Conservation (phyloP, 2,888 invertebrate genomes). For the Noctua fimbriata region DNA sequence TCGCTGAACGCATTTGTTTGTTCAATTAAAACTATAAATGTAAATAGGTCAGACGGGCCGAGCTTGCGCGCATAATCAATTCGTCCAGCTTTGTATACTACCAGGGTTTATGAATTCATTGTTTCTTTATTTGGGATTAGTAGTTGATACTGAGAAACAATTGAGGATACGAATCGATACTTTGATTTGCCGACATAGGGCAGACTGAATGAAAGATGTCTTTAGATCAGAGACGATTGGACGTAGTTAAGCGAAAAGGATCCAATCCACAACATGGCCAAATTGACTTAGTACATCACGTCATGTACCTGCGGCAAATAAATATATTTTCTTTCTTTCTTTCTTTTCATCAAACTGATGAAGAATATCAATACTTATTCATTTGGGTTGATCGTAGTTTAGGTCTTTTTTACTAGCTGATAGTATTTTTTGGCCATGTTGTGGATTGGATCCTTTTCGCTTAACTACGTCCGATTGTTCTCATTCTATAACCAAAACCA, state of each 20-base stretch:
- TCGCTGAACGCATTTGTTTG: constrained; percentile 23
- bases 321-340: too few relatives aligned
- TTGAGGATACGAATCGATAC: constrained; percentile 9
- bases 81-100: constrained; percentile 20
- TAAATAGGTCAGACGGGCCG: constrained; percentile 51
- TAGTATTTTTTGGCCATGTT: too few relatives aligned
- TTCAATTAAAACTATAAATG: constrained; percentile 49
- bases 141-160: not conserved
- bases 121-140: constrained; percentile 10
- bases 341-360: too few relatives aligned
- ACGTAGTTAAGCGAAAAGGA: too few relatives aligned
- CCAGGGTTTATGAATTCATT: constrained; percentile 27
- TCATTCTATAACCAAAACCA: not conserved
- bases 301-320: too few relatives aligned
- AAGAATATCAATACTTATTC: too few relatives aligned
- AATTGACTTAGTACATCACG: too few relatives aligned
- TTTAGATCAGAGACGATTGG: not conserved
- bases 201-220: not conserved
- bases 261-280: too few relatives aligned
- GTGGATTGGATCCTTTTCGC: too few relatives aligned
- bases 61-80: constrained; percentile 54
- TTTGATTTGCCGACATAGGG: not conserved
- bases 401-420: too few relatives aligned
- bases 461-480: too few relatives aligned
- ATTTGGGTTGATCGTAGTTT: too few relatives aligned